phyloP scores from a whole-genome alignment of 2,888 invertebrate species.

The Schizotus pectinicornis region DNA sequence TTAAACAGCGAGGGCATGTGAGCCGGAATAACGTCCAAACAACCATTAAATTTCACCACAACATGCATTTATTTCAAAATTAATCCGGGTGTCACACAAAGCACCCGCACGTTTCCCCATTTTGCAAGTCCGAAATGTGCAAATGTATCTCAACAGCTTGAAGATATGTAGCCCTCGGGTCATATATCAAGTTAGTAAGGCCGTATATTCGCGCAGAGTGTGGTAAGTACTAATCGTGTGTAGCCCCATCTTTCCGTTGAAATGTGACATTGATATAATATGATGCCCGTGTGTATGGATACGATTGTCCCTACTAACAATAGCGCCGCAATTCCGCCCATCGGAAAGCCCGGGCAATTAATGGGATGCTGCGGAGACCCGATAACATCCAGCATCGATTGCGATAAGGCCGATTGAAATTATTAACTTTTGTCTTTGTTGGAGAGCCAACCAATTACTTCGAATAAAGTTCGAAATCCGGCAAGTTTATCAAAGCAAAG shows the following conservation, averaged over 20 bases:
- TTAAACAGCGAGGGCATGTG: no score
- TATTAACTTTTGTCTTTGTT: no score
- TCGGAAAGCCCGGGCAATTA: no score
- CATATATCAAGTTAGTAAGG: conserved; percentile 18
- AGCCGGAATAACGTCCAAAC: background rate
- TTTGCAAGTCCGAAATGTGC: conserved; percentile 17
- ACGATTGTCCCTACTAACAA: conserved; percentile 15
- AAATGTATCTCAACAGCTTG: conserved; percentile 25
- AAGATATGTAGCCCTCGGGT: conserved; percentile 20
- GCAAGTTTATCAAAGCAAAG: no score
- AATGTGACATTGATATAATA: conserved; percentile 29
- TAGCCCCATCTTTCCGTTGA: conserved; percentile 23
- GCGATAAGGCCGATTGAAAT: no score
- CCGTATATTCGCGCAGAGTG: conserved; percentile 26
- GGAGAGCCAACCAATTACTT: no score
- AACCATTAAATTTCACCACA: background rate
- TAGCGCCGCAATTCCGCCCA: no score
- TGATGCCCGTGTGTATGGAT: conserved; percentile 12
- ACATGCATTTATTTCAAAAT: conserved; percentile 8
- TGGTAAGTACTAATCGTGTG: conserved; percentile 29
- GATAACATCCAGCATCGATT: no score
- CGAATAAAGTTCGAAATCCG: no score
- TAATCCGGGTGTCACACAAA: conserved; percentile 3
- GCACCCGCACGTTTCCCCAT: no score
- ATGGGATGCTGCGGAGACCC: no score